Evolutionary conservation across 2,113 vertebrate species (phyloP), one percentile per base, ranked within the genome.

Genomic region (Callospermophilus lateralis): DNA sequence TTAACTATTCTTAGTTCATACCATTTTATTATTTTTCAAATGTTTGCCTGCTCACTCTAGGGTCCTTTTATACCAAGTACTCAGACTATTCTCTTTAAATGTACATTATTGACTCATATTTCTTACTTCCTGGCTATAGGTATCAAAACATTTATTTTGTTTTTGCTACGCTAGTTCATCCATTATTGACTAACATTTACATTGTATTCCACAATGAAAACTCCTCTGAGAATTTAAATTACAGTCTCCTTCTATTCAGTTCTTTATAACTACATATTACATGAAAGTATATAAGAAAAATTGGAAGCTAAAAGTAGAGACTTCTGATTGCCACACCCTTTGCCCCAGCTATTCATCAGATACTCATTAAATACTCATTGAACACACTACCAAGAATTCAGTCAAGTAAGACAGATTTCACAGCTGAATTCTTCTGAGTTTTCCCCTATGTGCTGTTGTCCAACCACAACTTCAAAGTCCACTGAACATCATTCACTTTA

Each of bases 251-350:
- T 74, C n/a, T 73, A 30, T 53, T 58, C 3, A 42, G 83, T 16
- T 48, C 17, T 90, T n/a, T 11, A n/a, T n/a, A 8, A 9, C 17
- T 70, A 13, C 20, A 28, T 34, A 19, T 42, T 42, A 78, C 6
- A 34, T 34, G 0, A 0, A n/a, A 61, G 3, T 72, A 39, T 39
- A 74, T 26, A 20, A 28, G 2, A 30, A 51, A 89, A 51, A 8
- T n/a, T 34, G 34, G 88, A 94, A 83, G 34, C 30, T 15, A 4
- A 83, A 81, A 55, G 9, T 32, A 84, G 58, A 53, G 17, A 39
- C 22, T 22, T 8, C 30, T 34, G 4, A 4, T 6, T 1, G 16
- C 7, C 17, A 42, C 0, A 34, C 0, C 0, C 1, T 58, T 48
- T 70, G 11, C 0, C 8, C 2, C 24, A 79, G 7, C 8, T 65